Base-by-base conservation (phyloP, 2,797 vertebrate genomes). In the Phataginus tricuspis region DNA sequence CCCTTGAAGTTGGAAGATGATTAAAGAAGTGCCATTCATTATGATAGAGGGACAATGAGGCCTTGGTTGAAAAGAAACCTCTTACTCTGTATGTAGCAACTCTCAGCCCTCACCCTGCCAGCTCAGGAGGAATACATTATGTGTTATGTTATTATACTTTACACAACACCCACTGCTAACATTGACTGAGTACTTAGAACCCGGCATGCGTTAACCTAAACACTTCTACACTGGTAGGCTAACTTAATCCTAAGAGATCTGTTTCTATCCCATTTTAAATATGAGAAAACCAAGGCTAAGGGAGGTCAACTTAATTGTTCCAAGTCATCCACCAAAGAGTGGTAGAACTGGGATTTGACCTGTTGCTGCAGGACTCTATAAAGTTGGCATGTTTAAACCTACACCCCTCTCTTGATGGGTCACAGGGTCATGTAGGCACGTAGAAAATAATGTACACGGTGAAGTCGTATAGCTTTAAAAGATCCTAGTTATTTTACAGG, bases 1-100 rank as follows among this genome's bases (percentile, higher is more conserved):
- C 57, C 64, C 45, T 51, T 79, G 42, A 94, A 97, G 82, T 75
- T 68, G 84, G 18, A 83, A 74, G 49, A 85, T 5, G 45, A 90
- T 84, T 3, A 2, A 93, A 80, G 74, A 86, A 86, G 3, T 68
- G 21, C 11, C 19, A 49, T 75, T 79, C 18, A 7, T 64, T 79
- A 16, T 37, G n/a, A 69, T 23, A 49, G 53, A 78, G 3, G 12
- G 37, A 57, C 45, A 45, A 45, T 29, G 27, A 11, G 37, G 7
- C 2, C 13, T 5, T 45, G 2, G 1, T 66, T 84, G 45, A n/a
- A 88, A 85, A 69, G 45, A 83, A 74, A 78, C 2, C 13, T 34
- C 34, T 16, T 45, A 34, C 27, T 83, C 42, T 69, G 14, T 1
- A 21, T 64, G 13, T 13, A 49, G 18, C 3, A 84, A 10, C 19